Evolutionary conservation across 1,140 invertebrate species (phyloP), one percentile per base, ranked within the genome.

Genomic region (Scaptomyza hsui): DNA sequence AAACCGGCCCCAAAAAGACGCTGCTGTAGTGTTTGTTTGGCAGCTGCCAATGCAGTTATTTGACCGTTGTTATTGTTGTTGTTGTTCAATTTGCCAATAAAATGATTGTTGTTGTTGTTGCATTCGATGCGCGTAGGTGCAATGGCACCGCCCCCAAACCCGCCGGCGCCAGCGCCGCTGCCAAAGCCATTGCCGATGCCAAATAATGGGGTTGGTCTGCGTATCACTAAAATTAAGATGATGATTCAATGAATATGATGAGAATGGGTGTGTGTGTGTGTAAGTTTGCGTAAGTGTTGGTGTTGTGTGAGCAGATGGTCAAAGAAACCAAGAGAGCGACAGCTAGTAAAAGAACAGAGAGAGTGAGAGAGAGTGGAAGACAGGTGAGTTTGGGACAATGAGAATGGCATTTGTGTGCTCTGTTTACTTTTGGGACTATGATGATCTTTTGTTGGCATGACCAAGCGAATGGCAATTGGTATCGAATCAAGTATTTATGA

Each of bases 171-270:
- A 57, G 53, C 59, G 63, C 79, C 68, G 41, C 57, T 60, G 69
- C 72, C 63, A 35, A 53, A 57, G 60, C 71, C 78, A 56, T 48
- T 72, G 72, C 61, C 89, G 72, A 75, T 83, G 81, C 89, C 89
- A 75, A 75, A 78, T 47, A 90, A 83, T 32, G 76, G 48, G 75
- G 79, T 72, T 80, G 89, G 89, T 77, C 86, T 81, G 77, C 83
- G 89, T 91, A 91, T 90, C 90, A 85, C 89, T 91, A 91, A 90
- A 91, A 91, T 90, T 90, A 89, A 88, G 78, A 88, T 88, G 76
- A 91, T 91, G 89, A 90, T 78, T 82, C 69, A 89, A 89, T 90
- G 89, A 90, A 68, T 89, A 89, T 89, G 81, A 89, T 83, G 78
- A 78, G 49, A 65, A 60, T 71, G 82, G 41, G 63, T 68, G 51